These are phyloP conservation scores for Brachyhypopomus gauderio DNA, from an alignment of 2,113 vertebrate species.

Conservation along the genomic window DNA sequence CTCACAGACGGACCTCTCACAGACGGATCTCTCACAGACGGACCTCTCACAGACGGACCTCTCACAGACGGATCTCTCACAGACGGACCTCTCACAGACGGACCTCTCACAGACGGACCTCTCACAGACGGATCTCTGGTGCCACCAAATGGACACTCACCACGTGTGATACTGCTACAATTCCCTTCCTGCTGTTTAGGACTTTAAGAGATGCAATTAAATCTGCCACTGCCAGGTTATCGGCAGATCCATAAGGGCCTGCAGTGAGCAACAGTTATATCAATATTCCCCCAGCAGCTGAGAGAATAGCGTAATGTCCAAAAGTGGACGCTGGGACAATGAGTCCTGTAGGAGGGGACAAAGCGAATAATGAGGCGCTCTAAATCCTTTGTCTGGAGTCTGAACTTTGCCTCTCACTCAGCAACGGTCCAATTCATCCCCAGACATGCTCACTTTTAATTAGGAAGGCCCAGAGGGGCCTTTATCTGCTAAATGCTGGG, in stretches of 20 bases:
- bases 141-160: constrained; percentile 71
- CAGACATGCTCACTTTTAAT: constrained; percentile 67
- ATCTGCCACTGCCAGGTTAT: constrained; percentile 5
- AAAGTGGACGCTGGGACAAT: constrained; percentile 13
- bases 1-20: too few relatives aligned
- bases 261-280: constrained; percentile 4
- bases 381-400: constrained; percentile 36
- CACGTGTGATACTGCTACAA: not conserved
- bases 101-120: too few relatives aligned
- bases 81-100: too few relatives aligned
- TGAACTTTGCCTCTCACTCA: constrained; percentile 52
- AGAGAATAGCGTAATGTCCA: not conserved
- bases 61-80: too few relatives aligned
- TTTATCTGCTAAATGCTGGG: constrained; percentile 68
- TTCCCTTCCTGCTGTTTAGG: not conserved
- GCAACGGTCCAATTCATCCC: constrained; percentile 46
- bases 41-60: too few relatives aligned
- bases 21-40: too few relatives aligned
- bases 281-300: not conserved
- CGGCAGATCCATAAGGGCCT: not conserved
- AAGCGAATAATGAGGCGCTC: constrained; percentile 49
- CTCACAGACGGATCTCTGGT: constrained; percentile 64
- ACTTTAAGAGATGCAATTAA: not conserved
- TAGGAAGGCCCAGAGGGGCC: constrained; percentile 63
- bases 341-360: constrained; percentile 40